Percentiles rank a stretch among this genome's conserved stretches.
These are phyloP conservation scores for Protobothrops mucrosquamatus DNA, from an alignment of 2,113 vertebrate genomes.

Conservation along the genomic window DNA sequence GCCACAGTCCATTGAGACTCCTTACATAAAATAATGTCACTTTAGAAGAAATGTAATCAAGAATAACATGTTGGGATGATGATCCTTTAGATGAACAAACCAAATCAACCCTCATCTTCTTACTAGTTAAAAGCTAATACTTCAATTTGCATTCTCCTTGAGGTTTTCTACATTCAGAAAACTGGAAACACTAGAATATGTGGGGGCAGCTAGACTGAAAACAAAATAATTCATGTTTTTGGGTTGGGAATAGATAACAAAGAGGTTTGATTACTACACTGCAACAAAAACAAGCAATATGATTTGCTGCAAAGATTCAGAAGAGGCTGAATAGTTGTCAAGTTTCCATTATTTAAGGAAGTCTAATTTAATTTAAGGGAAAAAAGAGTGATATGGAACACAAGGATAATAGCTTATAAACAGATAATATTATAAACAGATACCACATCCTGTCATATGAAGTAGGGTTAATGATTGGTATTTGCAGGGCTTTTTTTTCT, in stretches of 20 bases:
- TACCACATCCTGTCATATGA: not conserved
- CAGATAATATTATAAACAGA: rapidly evolving
- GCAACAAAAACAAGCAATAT: not conserved
- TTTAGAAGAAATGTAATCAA: not conserved
- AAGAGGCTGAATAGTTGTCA: not conserved
- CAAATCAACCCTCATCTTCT: not conserved
- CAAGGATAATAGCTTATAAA: not conserved
- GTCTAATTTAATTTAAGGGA: not conserved
- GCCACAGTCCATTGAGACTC: not conserved
- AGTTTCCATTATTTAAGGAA: not conserved
- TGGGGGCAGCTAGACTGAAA: not conserved
- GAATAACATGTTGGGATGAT: not conserved
- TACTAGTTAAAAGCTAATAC: not conserved
- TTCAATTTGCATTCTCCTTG: not conserved
- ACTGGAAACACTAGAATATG: not conserved
- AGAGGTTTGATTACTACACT: not conserved
- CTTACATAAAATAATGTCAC: not conserved
- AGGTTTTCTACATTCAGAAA: not conserved
- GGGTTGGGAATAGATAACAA: not conserved
- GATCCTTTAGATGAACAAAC: not conserved
- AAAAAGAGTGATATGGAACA: not conserved
- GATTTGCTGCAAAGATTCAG: not conserved
- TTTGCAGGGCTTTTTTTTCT: too few species aligned
- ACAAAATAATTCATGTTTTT: not conserved
- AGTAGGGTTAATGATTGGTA: rapidly evolving